Percentiles rank a stretch among this genome's conserved stretches.
Evolutionary conservation across 2,797 vertebrate species (phyloP).

Genomic region (Sandelia bainsii): DNA sequence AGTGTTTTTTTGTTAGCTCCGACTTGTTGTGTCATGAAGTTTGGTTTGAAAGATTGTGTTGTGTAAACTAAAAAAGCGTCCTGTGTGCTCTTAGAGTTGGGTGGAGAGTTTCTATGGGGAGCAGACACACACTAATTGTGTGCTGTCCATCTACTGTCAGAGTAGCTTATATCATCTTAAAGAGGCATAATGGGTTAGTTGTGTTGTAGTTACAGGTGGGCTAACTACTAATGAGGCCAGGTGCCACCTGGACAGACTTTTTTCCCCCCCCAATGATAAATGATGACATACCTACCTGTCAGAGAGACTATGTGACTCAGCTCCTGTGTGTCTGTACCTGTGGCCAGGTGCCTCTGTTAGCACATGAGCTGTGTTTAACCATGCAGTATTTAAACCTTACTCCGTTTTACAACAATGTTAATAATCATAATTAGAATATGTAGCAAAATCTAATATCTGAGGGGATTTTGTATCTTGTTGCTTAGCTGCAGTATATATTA

Average conservation of each 20-base stretch:
- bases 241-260: conserved; percentile 48
- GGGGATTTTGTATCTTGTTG: background rate
- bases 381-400: background rate
- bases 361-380: conserved; percentile 4
- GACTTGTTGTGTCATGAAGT: conserved; percentile 38
- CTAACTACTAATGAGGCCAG: conserved; percentile 61
- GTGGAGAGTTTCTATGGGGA: background rate
- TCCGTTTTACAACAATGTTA: background rate
- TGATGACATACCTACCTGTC: conserved; percentile 58
- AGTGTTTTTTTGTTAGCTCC: conserved; percentile 14
- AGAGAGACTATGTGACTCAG: conserved; percentile 61
- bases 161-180: conserved; percentile 34
- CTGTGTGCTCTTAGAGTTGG: conserved; percentile 21
- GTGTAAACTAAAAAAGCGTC: conserved; percentile 44
- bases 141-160: conserved; percentile 59
- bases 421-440: background rate
- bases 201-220: conserved; percentile 71
- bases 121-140: conserved; percentile 51
- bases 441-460: background rate
- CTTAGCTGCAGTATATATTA: background rate
- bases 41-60: conserved; percentile 34
- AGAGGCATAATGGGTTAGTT: conserved; percentile 63
- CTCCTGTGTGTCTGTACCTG: conserved; percentile 39
- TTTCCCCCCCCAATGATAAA: conserved; percentile 34
- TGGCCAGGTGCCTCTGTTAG: conserved; percentile 5